Conservation (phyloP, 2,888 invertebrate species). For the Thereva nobilitata region DNA sequence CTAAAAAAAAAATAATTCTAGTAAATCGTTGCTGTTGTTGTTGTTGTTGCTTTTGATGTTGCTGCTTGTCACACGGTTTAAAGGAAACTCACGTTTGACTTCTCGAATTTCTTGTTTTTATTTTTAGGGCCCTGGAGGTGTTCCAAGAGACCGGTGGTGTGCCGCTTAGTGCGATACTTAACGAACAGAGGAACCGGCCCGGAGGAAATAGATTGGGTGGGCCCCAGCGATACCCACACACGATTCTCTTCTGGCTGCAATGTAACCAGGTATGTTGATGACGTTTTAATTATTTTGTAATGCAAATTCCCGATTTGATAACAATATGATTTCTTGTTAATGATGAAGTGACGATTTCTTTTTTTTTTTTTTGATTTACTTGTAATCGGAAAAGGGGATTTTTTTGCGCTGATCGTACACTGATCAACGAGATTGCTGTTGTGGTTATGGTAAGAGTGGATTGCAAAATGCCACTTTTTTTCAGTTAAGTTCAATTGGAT, state of each 20-base stretch:
- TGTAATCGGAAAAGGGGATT: neutral
- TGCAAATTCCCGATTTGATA: neutral
- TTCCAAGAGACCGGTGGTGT: slow-evolving; percentile 52
- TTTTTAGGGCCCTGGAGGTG: slow-evolving; percentile 53
- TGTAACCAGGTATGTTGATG: slow-evolving; percentile 70
- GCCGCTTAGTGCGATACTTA: slow-evolving; percentile 50
- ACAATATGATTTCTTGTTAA: neutral
- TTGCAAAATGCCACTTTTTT: neutral
- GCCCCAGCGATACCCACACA: slow-evolving; percentile 73
- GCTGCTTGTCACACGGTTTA: too few relatives aligned
- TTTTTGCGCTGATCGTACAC: too few relatives aligned
- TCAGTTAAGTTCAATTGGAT: neutral
- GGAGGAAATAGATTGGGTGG: slow-evolving; percentile 70
- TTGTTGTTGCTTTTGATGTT: neutral
- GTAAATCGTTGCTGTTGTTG: neutral
- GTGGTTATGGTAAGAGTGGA: neutral
- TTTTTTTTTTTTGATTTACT: neutral
- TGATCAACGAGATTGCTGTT: neutral
- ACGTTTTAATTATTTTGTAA: neutral
- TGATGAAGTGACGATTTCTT: neutral
- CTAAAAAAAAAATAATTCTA: neutral
- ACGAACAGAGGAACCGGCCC: slow-evolving; percentile 52
- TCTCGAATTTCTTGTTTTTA: slow-evolving; percentile 1
- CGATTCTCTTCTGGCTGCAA: slow-evolving; percentile 82
- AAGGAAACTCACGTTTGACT: too few relatives aligned